Percentiles rank a stretch among this genome's conserved stretches.
Conservation (phyloP, 1,140 invertebrate genomes). For the Hycleus cichorii region DNA sequence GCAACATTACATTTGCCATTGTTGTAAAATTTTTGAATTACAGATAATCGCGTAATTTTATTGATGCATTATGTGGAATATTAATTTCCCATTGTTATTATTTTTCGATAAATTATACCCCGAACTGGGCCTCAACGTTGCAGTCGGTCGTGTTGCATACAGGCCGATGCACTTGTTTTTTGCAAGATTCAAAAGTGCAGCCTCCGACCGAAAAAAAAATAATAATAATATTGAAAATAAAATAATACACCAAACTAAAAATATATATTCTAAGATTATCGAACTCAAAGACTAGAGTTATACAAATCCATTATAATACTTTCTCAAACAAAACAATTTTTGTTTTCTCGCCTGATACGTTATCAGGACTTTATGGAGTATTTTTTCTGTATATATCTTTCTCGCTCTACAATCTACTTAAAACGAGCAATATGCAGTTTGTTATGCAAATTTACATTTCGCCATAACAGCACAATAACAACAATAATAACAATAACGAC, state of each 20-base stretch:
- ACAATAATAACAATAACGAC: too few relatives aligned
- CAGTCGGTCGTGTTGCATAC: background rate
- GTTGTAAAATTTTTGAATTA: too few relatives aligned
- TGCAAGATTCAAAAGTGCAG: background rate
- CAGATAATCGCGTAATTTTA: too few relatives aligned
- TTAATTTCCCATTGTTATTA: too few relatives aligned
- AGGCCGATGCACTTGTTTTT: conserved; percentile 6
- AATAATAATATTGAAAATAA: background rate
- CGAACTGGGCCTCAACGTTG: background rate
- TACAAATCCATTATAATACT: background rate
- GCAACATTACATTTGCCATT: too few relatives aligned
- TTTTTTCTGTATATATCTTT: conserved; percentile 1
- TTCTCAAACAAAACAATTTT: conserved; percentile 12
- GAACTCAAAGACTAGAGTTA: background rate
- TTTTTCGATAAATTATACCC: too few relatives aligned
- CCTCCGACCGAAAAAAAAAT: background rate
- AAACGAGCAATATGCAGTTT: conserved; percentile 9
- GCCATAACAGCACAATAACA: too few relatives aligned
- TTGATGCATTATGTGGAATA: too few relatives aligned
- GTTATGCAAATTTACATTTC: conserved; percentile 13
- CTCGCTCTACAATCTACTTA: too few relatives aligned
- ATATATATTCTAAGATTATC: background rate
- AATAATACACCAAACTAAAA: background rate
- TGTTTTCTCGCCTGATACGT: conserved; percentile 8
- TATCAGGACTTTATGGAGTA: conserved; percentile 5